Evolutionary conservation across 2,113 vertebrate species (phyloP).

Genomic region (Trochalopteron elliotii): DNA sequence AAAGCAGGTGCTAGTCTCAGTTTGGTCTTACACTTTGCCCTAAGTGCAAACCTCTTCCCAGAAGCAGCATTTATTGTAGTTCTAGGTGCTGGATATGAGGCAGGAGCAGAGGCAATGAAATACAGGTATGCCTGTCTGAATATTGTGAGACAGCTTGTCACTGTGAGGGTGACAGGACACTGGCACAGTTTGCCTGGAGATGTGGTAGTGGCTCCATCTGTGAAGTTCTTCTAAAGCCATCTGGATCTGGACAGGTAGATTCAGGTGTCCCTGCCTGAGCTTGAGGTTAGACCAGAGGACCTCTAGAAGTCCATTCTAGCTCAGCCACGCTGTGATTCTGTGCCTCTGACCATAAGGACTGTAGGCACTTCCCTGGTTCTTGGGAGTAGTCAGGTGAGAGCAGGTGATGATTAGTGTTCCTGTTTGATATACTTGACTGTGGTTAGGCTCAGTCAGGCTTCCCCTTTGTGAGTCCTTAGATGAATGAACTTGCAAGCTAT

Average conservation of each 20-base stretch:
- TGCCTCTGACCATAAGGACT: not conserved
- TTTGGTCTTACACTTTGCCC: not conserved
- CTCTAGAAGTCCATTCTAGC: not conserved
- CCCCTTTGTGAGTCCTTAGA: not conserved
- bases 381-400: not conserved
- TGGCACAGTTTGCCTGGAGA: not conserved
- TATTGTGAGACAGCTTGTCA: not conserved
- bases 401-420: not conserved
- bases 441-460: not conserved
- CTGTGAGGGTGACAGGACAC: not conserved
- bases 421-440: not conserved
- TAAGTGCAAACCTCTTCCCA: not conserved
- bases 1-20: not conserved
- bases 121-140: not conserved
- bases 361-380: not conserved
- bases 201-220: not conserved
- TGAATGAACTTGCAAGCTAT: not conserved
- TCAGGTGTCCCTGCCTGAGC: not conserved
- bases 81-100: not conserved
- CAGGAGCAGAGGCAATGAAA: not conserved
- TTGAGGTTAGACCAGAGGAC: not conserved
- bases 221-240: not conserved
- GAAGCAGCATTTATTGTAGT: not conserved
- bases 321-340: not conserved
- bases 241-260: not conserved